Conservation (phyloP, 2,888 invertebrate genomes). For the Kuschelorhynchus macadamiae region DNA sequence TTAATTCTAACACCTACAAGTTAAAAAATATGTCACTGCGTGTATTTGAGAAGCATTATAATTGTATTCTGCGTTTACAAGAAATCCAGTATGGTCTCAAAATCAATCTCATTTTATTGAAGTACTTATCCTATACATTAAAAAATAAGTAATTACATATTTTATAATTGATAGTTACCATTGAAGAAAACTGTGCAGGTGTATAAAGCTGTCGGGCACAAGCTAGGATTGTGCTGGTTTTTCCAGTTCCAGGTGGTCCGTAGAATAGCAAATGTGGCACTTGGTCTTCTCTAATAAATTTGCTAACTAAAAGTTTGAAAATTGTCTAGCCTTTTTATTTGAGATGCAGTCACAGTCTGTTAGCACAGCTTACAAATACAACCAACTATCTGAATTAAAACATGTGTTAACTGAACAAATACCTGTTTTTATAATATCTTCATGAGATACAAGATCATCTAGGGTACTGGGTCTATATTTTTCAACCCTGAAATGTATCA, state of each 20-base stretch:
- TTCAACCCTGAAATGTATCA: conserved; percentile 84
- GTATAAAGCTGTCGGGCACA: conserved; percentile 94
- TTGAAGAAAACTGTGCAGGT: conserved; percentile 90
- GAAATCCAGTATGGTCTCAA: no score
- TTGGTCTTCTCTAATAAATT: conserved; percentile 91
- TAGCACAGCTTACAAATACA: no score
- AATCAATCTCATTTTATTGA: background rate
- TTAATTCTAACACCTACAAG: conserved; percentile 86
- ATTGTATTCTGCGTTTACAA: conserved; percentile 1
- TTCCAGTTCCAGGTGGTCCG: conserved; percentile 98
- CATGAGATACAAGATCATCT: conserved; percentile 95
- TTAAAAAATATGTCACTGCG: conserved; percentile 42
- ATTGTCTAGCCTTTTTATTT: no score
- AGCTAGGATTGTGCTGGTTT: conserved; percentile 97
- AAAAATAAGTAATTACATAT: background rate
- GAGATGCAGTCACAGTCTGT: no score
- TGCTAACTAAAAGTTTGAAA: conserved; percentile 74
- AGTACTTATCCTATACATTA: no score
- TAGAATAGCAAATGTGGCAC: conserved; percentile 97
- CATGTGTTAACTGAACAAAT: no score
- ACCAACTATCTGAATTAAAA: no score
- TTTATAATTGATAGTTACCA: conserved; percentile 76
- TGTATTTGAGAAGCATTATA: no score
- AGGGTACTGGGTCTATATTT: conserved; percentile 95
- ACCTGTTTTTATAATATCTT: conserved; percentile 97